Percentiles rank a stretch among this genome's conserved stretches.
These are phyloP conservation scores for Platygyra sinensis DNA, from an alignment of 64 coral and sea anemone genomes.

Conservation along the genomic window DNA sequence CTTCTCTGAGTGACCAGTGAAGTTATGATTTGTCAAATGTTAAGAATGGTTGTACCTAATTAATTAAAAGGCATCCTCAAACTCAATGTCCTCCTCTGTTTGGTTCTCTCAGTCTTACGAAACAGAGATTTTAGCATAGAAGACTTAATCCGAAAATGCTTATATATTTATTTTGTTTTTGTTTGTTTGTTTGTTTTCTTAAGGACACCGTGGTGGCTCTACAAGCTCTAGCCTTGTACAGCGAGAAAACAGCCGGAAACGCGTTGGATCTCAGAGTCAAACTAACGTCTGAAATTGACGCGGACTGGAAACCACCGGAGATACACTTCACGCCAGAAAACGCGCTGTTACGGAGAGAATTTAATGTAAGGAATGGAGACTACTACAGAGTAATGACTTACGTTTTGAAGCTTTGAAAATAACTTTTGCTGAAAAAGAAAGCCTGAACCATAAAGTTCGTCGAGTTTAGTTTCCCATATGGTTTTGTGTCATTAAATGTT, in stretches of 20 bases:
- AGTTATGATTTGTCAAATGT: too few relatives aligned
- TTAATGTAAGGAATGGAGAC: slow-evolving; percentile 38
- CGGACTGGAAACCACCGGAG: not conserved
- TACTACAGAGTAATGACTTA: not conserved
- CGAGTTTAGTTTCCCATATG: too few relatives aligned
- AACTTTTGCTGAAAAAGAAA: too few relatives aligned
- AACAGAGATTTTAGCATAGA: too few relatives aligned
- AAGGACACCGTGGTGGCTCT: slow-evolving; percentile 95
- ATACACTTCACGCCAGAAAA: slow-evolving; percentile 47
- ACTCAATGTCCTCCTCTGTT: too few relatives aligned
- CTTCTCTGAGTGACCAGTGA: too few relatives aligned
- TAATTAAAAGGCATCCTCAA: too few relatives aligned
- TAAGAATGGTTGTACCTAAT: too few relatives aligned
- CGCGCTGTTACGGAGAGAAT: slow-evolving; percentile 39
- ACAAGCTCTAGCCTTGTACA: slow-evolving; percentile 87
- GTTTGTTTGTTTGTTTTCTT: not conserved
- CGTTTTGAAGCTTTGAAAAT: too few relatives aligned
- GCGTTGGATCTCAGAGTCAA: slow-evolving; percentile 67
- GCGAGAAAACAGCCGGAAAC: slow-evolving; percentile 66
- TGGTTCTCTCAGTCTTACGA: too few relatives aligned
- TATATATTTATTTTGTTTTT: not conserved
- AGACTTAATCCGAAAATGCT: too few relatives aligned
- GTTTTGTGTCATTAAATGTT: not conserved
- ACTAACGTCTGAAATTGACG: slow-evolving; percentile 44
- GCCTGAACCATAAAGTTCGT: too few relatives aligned